Evolutionary conservation across 2,888 invertebrate genomes (phyloP), one percentile per base, ranked within the genome.

Genomic region (Oegoconia quadripuncta): DNA sequence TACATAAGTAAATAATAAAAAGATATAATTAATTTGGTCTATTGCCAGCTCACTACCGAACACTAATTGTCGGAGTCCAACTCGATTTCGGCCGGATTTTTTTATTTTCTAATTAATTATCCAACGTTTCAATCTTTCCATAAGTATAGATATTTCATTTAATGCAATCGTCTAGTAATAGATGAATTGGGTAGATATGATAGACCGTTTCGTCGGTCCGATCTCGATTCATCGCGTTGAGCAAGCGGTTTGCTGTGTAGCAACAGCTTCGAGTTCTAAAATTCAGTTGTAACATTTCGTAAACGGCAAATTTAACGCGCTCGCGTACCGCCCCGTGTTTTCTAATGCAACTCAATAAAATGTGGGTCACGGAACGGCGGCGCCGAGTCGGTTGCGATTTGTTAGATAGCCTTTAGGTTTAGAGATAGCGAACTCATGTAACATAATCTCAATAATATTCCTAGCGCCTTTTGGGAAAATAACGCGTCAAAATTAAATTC

Each of bases 251-350:
- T 46, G 61, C 68, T 52, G 64, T 81, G 80, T 69, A 67, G 83
- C 76, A 81, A 84, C 74, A 67, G 55, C 72, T 66, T 50, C 52
- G 61, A 75, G 76, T 72, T 80, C 78, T 75, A 76, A 82, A 83
- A 84, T 83, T 83, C 73, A 79, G 75, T 78, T 75, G 74, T 78
- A 79, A 76, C 74, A 74, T 84, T 86, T 86, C 79, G 86, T 81
- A 83, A 86, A 83, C 81, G 72, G 76, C 76, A 74, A 83, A 82
- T 80, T 80, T 76, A 79, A 77, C 76, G 74, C 80, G 74, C 74
- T 72, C 70, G 76, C 70, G 74, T 70, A 67, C 76, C 74, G 80
- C 77, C 75, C 74, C 71, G 73, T 75, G 69, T 79, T 81, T 78
- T 82, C 74, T 78, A 81, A 76, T 78, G 81, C 80, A 83, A 83